phyloP scores from a whole-genome alignment of 2,113 vertebrate genomes.

The Hipposideros armiger region DNA sequence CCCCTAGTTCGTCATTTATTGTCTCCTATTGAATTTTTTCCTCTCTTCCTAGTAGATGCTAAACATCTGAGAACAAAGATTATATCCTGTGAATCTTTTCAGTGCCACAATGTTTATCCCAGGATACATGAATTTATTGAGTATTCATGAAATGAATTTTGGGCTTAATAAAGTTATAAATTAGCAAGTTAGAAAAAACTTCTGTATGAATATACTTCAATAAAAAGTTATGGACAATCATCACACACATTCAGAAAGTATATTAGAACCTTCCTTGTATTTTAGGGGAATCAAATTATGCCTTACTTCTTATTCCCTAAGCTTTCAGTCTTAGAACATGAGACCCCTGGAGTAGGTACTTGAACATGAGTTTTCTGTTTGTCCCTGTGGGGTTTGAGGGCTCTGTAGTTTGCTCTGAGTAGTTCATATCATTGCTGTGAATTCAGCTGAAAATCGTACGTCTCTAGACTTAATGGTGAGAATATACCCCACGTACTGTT shows the following conservation, averaged over 20 bases:
- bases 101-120: background rate
- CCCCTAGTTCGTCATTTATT: background rate
- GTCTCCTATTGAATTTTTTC: background rate
- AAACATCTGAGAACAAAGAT: background rate
- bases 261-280: background rate
- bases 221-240: background rate
- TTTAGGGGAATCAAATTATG: background rate
- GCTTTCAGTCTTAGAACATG: too few species aligned
- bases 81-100: background rate
- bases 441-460: background rate
- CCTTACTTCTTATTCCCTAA: background rate
- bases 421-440: background rate
- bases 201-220: background rate
- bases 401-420: background rate
- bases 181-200: conserved; percentile 9
- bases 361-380: background rate
- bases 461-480: background rate
- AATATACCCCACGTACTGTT: background rate
- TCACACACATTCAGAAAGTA: background rate
- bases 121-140: background rate
- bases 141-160: background rate
- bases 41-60: background rate
- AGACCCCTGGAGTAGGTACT: background rate
- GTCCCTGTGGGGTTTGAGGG: background rate
- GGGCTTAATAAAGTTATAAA: background rate